Evolutionary conservation across 2,113 vertebrate species (phyloP), one percentile per base, ranked within the genome.

Genomic region (Colius striatus): DNA sequence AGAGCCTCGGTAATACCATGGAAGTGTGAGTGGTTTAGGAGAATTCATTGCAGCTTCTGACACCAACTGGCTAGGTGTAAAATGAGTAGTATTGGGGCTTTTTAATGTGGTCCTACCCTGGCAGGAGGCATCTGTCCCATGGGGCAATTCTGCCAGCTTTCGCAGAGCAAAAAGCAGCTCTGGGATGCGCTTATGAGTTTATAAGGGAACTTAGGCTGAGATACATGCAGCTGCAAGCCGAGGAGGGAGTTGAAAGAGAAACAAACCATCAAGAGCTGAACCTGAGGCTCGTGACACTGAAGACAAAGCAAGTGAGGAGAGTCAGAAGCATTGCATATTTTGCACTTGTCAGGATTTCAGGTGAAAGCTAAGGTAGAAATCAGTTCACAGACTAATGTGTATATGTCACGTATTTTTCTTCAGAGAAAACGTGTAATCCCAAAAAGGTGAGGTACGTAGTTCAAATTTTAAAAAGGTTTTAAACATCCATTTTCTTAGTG

Each of bases 151-250:
- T 22, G 34, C 48, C 43, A 25, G 45, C 51, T 43, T 36, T 29
- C 36, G 41, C 45, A n/a, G 34, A 32, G 60, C 43, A 43, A 41
- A 41, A 41, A 41, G 66, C 45, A n/a, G 45, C 67, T 48, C 47
- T 6, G 74, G 51, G 14, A 2, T 6, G 0, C 29, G 41, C 6
- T 30, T 4, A 2, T 8, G 77, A 50, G 66, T 5, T 5, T 15
- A 53, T 14, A 4, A 16, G 57, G 51, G 7, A 3, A 12, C 11
- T 17, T 4, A 9, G 70, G 62, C 12, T 38, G 36, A 26, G 76
- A 2, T 2, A 1, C 1, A 5, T 18, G 50, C 0, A 4, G 18
- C 7, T 47, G 48, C 26, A 14, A 58, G 51, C 51, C 2, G 1
- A 16, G 72, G 51, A 45, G 36, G 13, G 29, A n/a, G 11, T 2